Evolutionary conservation across 92 coral and sea anemone species (phyloP), one percentile per base, ranked within the genome.

Genomic region (Bergia puertoricense): DNA sequence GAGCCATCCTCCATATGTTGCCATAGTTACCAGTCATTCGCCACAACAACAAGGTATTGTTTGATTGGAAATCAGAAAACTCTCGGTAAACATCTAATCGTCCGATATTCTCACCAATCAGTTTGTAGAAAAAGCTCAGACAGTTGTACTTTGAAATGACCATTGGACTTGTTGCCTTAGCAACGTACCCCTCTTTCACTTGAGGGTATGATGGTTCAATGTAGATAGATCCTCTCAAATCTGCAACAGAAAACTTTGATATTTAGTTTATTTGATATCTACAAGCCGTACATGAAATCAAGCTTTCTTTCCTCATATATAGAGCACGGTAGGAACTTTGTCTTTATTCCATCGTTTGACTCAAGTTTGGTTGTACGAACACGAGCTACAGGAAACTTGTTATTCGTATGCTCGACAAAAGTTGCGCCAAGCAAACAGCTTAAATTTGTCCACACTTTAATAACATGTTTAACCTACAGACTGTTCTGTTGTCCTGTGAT

Each of bases 21-120:
- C 79, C 79, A 42, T 42, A 75, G 79, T 42, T 75, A 75, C 79
- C 51, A 39, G 79, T 16, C 48, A 40, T 75, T 45, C 79, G 79
- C 79, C 79, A 75, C 22, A 62, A 4, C 50, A 42, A 18, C 30
- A 75, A 40, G 79, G 50, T 40, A 15, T n/a, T 30, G 22, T 75
- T 75, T 40, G 51, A 5, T 18, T 75, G 36, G 36, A 20, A 18
- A 42, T 75, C 79, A 75, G 79, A 23, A 2, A 75, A 51, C 46
- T 41, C 23, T 13, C 13, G 50, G 7, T 40, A 42, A 42, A 75
- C 79, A 75, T 75, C 48, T 10, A 75, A 39, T 36, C 22, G 48
- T 45, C 79, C 79, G 51, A 75, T 42, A 18, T 75, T 75, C 79
- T 75, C 79, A 39, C 79, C 79, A 39, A 0, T 11, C 3, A 75